Evolutionary conservation across 2,113 vertebrate genomes (phyloP), one percentile per base, ranked within the genome.

Genomic region (Psittacula cyanocephala): DNA sequence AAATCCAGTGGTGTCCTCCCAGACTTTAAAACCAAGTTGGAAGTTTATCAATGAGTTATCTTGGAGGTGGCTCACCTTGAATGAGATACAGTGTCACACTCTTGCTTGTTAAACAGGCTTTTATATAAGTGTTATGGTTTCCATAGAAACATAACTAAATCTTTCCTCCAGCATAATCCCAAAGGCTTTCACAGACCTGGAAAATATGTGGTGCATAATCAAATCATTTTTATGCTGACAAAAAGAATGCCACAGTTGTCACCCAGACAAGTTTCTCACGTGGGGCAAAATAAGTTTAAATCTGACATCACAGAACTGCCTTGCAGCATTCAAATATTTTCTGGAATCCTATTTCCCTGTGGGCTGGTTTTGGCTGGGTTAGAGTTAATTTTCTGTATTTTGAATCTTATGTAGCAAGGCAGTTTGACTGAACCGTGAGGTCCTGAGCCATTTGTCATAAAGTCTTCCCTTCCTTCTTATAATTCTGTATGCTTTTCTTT

Each of bases 111-210:
- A 97, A 98, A 93, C 89, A 97, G 91, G 72, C 77, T 96, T 96
- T 93, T 97, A 94, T 79, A 15, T 88, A 96, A 91, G 92, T 85
- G 91, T 96, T 97, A 92, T 27, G n/a, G 97, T 98, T 98, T 93
- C 98, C 97, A 98, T 97, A 93, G 98, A 94, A 98, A 98, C 97
- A 68, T 96, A 96, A 96, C 95, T 93, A 95, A 98, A 96, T 95
- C 93, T 90, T 97, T 97, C 89, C 95, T 98, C 91, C 95, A 91
- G 84, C 83, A 94, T 86, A 97, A 97, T 97, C 94, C 93, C 39
- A 65, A 90, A 96, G 90, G 96, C 96, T 97, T 97, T 92, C 78
- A 86, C 28, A 97, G 95, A 97, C 86, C 79, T 94, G 80, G 60
- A 94, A 95, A 95, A 94, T 95, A 96, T 76, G 78, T 10, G 10